Conservation (phyloP, 2,888 invertebrate genomes). For the Syrista parreyssii region DNA sequence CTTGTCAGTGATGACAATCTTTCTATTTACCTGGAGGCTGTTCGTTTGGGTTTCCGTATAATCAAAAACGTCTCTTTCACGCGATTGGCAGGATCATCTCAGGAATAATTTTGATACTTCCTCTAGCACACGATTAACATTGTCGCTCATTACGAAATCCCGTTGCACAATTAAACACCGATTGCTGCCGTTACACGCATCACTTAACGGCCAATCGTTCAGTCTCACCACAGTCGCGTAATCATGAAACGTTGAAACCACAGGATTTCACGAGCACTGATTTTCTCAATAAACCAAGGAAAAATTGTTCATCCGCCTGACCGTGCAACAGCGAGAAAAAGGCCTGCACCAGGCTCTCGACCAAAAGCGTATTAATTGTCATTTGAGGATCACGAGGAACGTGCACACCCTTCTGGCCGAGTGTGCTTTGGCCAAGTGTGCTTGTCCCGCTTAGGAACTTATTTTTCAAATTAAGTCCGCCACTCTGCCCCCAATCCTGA, state of each 20-base stretch:
- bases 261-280: neutral
- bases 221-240: neutral
- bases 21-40: neutral
- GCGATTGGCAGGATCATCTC: neutral
- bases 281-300: neutral
- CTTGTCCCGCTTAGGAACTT: slow-evolving; percentile 56
- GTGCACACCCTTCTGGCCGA: slow-evolving; percentile 53
- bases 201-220: neutral
- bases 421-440: slow-evolving; percentile 64
- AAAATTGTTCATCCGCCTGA: neutral
- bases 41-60: neutral
- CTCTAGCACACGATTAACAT: neutral
- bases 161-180: neutral
- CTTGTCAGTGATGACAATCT: neutral
- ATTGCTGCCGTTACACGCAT: neutral
- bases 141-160: neutral
- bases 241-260: neutral
- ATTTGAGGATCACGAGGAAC: neutral
- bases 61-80: neutral
- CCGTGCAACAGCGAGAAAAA: neutral
- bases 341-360: slow-evolving; percentile 12
- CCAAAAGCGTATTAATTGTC: slow-evolving; percentile 17
- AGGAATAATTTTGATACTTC: neutral
- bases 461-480: slow-evolving; percentile 59
- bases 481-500: slow-evolving; percentile 31